Evolutionary conservation across 2,888 invertebrate species (phyloP), one percentile per base, ranked within the genome.

Genomic region (Chydorus sphaericus): DNA sequence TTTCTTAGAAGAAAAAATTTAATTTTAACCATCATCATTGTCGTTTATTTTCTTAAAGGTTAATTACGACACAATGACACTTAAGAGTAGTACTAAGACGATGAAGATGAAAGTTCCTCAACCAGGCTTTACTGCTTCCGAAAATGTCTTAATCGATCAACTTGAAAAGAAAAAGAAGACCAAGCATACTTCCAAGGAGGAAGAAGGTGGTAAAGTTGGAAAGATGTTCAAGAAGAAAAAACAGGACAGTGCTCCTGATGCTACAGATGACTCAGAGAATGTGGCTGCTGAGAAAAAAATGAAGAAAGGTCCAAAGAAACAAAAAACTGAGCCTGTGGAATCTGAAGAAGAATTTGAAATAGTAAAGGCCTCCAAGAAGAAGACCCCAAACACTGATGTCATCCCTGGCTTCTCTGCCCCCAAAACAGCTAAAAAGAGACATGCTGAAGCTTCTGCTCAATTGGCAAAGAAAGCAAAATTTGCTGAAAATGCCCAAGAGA

Each of bases 401-500:
- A 26, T 44, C 1, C 44, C 44, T 44, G 44, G 44, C 11, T 44
- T 44, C 14, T 44, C 44, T 26, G 44, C 44, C 14, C 44, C 44
- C 5, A 44, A 44, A 44, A 14, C 23, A 44, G 44, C 44, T 26
- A 23, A 23, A 3, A 44, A 44, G 10, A 23, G 44, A 11, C 20
- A 37, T 4, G 16, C 16, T 26, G 52, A 23, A 33, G 36, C 14
- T 14, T 23, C 20, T 23, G 37, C 33, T 6, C 14, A 3, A 8
- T 5, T 11, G 28, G 52, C 36, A 2, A 36, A 31, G 36, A 52
- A 52, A 36, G 20, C 36, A 33, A 52, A 57, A 36, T 48, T 54
- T 20, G 33, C 33, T 23, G 36, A 23, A 11, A 44, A 54, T 26
- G 51, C 54, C 31, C 38, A 57, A 44, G 30, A 53, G n/a, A 57